Percentiles rank a stretch among this genome's conserved stretches.
phyloP scores from a whole-genome alignment of 2,113 vertebrate genomes.

The Microcebus lehilahytsara region DNA sequence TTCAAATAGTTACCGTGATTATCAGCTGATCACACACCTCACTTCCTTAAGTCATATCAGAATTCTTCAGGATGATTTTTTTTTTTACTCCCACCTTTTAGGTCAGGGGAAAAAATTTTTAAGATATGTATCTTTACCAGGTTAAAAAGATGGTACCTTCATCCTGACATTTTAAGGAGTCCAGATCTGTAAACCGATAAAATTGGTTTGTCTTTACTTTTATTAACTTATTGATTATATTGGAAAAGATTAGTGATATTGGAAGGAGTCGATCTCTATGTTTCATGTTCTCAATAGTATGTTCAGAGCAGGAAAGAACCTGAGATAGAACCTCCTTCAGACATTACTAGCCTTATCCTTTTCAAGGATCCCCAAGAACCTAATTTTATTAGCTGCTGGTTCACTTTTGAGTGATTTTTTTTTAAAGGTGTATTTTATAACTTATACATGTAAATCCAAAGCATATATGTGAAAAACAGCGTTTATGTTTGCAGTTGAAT shows the following conservation, averaged over 20 bases:
- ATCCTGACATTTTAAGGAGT: neutral
- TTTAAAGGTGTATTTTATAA: neutral
- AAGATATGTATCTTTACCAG: neutral
- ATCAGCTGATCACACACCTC: no score
- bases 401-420: neutral
- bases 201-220: neutral
- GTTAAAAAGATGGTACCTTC: no score
- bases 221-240: neutral
- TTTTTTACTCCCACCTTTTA: neutral
- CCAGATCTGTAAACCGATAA: neutral
- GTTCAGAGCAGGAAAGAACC: neutral
- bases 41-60: no score
- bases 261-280: neutral
- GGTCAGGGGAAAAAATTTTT: neutral
- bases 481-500: neutral
- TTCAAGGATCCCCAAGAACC: neutral
- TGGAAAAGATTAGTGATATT: slow-evolving; percentile 2
- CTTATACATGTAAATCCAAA: neutral
- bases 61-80: no score
- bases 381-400: neutral
- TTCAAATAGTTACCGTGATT: no score
- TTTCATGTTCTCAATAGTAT: neutral
- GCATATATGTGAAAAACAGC: neutral
- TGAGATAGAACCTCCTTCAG: neutral
- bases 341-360: neutral